Conservation (phyloP, 2,113 vertebrate genomes). For the Calyptomena viridis region DNA sequence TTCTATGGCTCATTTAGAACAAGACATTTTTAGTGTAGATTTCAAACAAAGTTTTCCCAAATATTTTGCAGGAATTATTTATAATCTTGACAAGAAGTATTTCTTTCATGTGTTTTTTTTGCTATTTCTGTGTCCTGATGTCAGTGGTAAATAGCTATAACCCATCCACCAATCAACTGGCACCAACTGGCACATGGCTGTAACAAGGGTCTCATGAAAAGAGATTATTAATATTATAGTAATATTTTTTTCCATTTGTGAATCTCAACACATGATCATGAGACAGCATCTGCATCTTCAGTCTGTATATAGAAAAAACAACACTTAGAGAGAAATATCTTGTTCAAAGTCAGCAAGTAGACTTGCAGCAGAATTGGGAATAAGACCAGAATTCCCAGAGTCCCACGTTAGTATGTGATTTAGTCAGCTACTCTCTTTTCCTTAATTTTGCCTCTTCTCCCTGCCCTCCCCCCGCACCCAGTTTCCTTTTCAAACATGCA, state of each 20-base stretch:
- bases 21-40: neutral
- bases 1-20: rapidly evolving
- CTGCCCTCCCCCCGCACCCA: too few species aligned
- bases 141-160: neutral
- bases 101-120: neutral
- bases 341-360: neutral
- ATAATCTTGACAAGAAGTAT: neutral
- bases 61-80: neutral
- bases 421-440: neutral
- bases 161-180: neutral
- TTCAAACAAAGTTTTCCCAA: neutral
- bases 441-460: neutral
- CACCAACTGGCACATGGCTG: neutral
- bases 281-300: neutral
- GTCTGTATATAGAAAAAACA: neutral
- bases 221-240: neutral
- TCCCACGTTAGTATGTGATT: neutral
- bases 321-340: neutral
- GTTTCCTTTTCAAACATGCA: neutral
- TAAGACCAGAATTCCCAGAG: neutral
- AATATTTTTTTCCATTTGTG: neutral
- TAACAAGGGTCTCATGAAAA: neutral
- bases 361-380: neutral
- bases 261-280: neutral
- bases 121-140: neutral